phyloP scores from a whole-genome alignment of 2,113 vertebrate species.

The Thalassoma bifasciatum region DNA sequence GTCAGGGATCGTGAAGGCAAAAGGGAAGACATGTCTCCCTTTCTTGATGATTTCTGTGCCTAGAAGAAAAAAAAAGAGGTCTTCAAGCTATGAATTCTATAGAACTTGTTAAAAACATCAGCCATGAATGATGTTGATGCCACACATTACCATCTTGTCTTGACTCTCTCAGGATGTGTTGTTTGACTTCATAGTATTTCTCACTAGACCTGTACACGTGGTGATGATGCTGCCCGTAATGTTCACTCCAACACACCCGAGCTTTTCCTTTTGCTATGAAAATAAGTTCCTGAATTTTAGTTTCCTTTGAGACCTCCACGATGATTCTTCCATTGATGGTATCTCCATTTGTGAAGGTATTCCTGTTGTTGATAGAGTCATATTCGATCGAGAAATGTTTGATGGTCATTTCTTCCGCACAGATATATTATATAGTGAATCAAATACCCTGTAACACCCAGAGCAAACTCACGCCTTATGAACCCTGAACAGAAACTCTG shows the following conservation, averaged over 20 bases:
- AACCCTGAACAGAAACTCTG: fast-evolving
- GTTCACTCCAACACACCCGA: constrained; percentile 63
- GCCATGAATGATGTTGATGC: not conserved
- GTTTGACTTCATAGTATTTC: constrained; percentile 68
- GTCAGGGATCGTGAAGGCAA: constrained; percentile 73
- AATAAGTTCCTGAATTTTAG: constrained; percentile 54
- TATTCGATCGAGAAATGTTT: constrained; percentile 68
- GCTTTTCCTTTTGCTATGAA: constrained; percentile 70
- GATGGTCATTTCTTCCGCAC: constrained; percentile 53
- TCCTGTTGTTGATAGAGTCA: constrained; percentile 70
- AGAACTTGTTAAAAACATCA: too few species aligned
- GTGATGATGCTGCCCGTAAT: not conserved
- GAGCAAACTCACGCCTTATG: not conserved
- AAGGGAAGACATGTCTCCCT: constrained; percentile 73
- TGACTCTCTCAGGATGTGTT: constrained; percentile 58
- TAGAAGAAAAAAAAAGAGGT: constrained; percentile 19
- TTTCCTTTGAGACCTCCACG: constrained; percentile 65
- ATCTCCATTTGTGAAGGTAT: constrained; percentile 79
- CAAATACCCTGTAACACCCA: not conserved
- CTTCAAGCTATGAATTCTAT: not conserved
- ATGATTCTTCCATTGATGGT: constrained; percentile 72
- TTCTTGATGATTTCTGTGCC: constrained; percentile 52
- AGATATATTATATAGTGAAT: not conserved
- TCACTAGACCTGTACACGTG: constrained; percentile 63
- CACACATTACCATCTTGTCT: constrained; percentile 67